Evolutionary conservation across 2,113 vertebrate species (phyloP), one percentile per base, ranked within the genome.

Genomic region (Callaeas wilsoni): DNA sequence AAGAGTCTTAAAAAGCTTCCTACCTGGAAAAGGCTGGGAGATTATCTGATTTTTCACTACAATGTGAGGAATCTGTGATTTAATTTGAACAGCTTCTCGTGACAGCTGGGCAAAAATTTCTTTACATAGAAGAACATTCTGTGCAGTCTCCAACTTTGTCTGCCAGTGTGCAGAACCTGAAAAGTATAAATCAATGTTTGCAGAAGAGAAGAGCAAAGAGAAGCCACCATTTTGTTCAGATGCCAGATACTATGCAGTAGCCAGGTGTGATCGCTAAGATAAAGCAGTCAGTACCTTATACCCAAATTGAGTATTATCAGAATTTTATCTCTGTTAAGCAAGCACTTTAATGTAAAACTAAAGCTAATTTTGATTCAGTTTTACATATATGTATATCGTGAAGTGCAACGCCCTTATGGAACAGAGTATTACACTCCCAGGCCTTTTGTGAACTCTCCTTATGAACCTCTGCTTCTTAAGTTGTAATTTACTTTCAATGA

Each of bases 41-140:
- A 99, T 99, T 29, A 99, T 99, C 97, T 99, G 99, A 96, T 99
- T 99, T 97, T 99, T 99, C 94, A 99, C 99, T 33, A 99, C 99
- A 68, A 99, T 99, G 97, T 99, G 99, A 92, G 99, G 99, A 84
- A 99, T 99, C 97, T 99, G 99, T 35, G 99, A 99, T 95, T 99
- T 99, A 93, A 99, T 99, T 97, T 99, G 99, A 83, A 99, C 99
- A 7, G 99, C 99, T 97, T 99, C 99, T 39, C 99, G 98, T 63
- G 99, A 99, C 35, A 99, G 97, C 95, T 99, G 99, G 22, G 99
- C 99, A 90, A 99, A 99, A 92, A 99, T 99, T 97, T 99, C 99
- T 97, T 99, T 99, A 96, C 99, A 99, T 13, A 99, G 96, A 56
- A 99, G 97, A 73, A 99, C 99, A 7, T 99, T 99, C 95, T 99